Conservation (phyloP, 1,140 invertebrate species). For the Hyphantria cunea region DNA sequence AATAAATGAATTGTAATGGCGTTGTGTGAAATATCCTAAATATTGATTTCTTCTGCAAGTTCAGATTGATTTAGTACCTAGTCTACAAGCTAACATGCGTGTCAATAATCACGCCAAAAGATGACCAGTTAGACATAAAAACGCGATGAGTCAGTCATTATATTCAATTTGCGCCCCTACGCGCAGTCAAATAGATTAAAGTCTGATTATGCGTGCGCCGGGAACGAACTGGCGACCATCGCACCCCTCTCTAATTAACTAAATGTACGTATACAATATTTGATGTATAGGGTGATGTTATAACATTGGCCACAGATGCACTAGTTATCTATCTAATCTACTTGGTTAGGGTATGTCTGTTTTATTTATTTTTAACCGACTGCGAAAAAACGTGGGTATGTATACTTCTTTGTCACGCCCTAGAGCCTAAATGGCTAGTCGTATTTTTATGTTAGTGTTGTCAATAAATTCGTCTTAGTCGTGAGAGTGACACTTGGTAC, state of each 20-base stretch:
- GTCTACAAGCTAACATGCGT: background rate
- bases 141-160: constrained; percentile 27
- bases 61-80: no score
- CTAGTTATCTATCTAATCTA: background rate
- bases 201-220: constrained; percentile 20
- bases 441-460: no score
- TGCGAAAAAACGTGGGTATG: no score
- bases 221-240: constrained; percentile 22
- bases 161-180: constrained; percentile 23
- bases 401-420: no score
- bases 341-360: background rate
- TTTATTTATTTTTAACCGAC: background rate
- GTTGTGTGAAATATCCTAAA: no score
- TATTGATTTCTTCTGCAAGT: no score
- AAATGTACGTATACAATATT: constrained; percentile 41
- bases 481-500: no score
- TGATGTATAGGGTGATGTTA: constrained; percentile 2
- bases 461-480: no score
- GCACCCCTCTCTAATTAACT: constrained; percentile 52
- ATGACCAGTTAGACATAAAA: background rate
- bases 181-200: constrained; percentile 24
- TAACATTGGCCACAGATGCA: background rate
- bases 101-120: background rate
- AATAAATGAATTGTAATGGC: no score
- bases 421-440: no score